Percentiles rank a stretch among this genome's conserved stretches.
Evolutionary conservation across 2,888 invertebrate genomes (phyloP).

Genomic region (Calephelis perditalis): DNA sequence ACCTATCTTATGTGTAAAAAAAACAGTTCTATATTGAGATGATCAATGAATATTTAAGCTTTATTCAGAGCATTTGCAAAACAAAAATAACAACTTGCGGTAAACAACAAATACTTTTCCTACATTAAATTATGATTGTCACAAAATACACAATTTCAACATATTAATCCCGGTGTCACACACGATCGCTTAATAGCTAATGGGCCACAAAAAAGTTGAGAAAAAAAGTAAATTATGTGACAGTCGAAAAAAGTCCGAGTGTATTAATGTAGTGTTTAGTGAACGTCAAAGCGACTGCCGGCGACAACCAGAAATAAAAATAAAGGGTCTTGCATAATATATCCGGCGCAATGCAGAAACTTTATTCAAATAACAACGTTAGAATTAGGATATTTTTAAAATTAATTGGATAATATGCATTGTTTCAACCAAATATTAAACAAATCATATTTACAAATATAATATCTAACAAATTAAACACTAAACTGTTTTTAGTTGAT

Average conservation of each 20-base stretch:
- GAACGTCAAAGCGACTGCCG: slow-evolving; percentile 69
- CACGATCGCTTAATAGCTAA: slow-evolving; percentile 70
- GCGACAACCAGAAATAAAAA: slow-evolving; percentile 57
- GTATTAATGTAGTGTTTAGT: slow-evolving; percentile 75
- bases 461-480: too few relatives aligned
- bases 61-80: not conserved
- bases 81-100: slow-evolving; percentile 6
- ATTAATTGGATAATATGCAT: not conserved
- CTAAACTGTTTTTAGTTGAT: too few relatives aligned
- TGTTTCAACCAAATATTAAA: too few relatives aligned
- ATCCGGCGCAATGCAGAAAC: slow-evolving; percentile 29
- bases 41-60: not conserved
- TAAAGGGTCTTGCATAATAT: slow-evolving; percentile 44
- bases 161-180: slow-evolving; percentile 66
- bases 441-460: too few relatives aligned
- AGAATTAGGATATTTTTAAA: not conserved
- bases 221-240: slow-evolving; percentile 70
- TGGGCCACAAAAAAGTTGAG: slow-evolving; percentile 60
- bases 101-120: not conserved
- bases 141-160: slow-evolving; percentile 48
- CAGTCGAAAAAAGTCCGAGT: slow-evolving; percentile 64
- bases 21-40: not conserved
- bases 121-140: slow-evolving; percentile 28
- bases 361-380: not conserved
- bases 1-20: not conserved